Conservation (phyloP, 2,113 vertebrate genomes). For the Xiphias gladius region DNA sequence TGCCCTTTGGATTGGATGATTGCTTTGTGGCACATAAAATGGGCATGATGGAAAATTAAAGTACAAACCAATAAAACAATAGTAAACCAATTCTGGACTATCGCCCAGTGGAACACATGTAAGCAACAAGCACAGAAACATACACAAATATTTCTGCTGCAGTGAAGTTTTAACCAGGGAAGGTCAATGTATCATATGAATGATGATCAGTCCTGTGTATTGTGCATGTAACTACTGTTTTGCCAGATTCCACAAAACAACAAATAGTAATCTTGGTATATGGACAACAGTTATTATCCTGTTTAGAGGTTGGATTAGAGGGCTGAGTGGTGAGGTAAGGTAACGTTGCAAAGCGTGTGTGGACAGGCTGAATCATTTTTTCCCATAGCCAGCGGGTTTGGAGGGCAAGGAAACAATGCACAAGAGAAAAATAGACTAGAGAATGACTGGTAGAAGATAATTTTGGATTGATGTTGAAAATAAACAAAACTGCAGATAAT, state of each 20-base stretch:
- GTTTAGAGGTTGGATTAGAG: conserved; percentile 49
- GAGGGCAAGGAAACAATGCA: conserved; percentile 2
- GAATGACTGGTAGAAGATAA: neutral
- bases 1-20: conserved; percentile 32
- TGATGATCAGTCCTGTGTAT: conserved; percentile 37
- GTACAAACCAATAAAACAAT: neutral
- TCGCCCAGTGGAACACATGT: conserved; percentile 27
- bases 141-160: neutral
- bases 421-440: conserved; percentile 18
- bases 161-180: conserved; percentile 42
- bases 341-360: conserved; percentile 17
- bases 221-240: conserved; percentile 63
- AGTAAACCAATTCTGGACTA: conserved; percentile 44
- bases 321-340: conserved; percentile 15
- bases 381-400: conserved; percentile 8
- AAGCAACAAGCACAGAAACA: neutral
- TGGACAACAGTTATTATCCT: conserved; percentile 71
- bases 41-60: conserved; percentile 39
- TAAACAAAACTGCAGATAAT: neutral
- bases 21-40: conserved; percentile 30
- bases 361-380: conserved; percentile 23
- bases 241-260: conserved; percentile 36
- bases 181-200: conserved; percentile 34
- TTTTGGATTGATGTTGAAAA: conserved; percentile 21
- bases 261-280: conserved; percentile 62